Conservation (phyloP, 2,113 vertebrate genomes). For the Pelmatolapia mariae region DNA sequence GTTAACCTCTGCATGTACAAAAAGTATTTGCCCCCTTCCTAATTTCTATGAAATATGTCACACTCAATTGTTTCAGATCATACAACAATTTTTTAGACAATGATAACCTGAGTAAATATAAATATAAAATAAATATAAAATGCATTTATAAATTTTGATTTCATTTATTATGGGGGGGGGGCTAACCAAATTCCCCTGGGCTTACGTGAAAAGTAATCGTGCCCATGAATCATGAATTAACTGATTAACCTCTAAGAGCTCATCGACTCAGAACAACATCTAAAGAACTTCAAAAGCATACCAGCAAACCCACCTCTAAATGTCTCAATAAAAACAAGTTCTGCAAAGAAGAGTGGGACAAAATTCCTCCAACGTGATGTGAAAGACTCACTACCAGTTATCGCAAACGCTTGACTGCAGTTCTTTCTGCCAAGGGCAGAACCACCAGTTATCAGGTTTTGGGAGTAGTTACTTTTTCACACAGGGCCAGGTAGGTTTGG, state of each 20-base stretch:
- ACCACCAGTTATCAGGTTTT: neutral
- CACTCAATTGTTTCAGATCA: neutral
- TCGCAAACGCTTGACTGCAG: neutral
- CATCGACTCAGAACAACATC: neutral
- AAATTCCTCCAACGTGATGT: neutral
- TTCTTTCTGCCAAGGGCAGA: neutral
- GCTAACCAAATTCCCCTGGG: neutral
- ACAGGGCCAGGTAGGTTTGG: neutral
- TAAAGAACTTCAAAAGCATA: neutral
- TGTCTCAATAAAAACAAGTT: neutral
- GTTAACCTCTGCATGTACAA: neutral
- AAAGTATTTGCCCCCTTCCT: neutral
- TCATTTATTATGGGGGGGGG: neutral
- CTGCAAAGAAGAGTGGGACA: neutral
- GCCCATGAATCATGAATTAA: neutral
- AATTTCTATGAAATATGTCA: neutral
- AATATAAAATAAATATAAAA: neutral
- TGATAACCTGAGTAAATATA: neutral
- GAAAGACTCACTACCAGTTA: neutral
- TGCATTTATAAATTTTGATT: neutral
- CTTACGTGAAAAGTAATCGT: neutral
- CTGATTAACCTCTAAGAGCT: neutral
- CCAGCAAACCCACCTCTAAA: neutral
- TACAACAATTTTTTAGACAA: neutral
- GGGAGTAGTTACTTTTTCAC: neutral